Evolutionary conservation across 2,888 invertebrate genomes (phyloP), one percentile per base, ranked within the genome.

Genomic region (Peribatodes rhomboidaria): DNA sequence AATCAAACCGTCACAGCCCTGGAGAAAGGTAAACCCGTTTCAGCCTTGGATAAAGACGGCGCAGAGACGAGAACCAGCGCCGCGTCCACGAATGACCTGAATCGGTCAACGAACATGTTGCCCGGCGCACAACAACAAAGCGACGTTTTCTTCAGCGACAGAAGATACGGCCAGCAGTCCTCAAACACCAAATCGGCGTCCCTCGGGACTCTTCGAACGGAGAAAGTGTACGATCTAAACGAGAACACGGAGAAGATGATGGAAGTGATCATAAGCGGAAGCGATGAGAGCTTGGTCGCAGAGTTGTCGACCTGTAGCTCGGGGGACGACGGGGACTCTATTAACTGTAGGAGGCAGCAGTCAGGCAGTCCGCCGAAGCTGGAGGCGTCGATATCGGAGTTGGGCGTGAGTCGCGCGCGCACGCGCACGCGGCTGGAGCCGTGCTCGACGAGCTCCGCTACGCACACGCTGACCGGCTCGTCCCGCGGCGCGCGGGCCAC

Each of bases 211-310:
- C 52, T 82, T 20, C 78, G 67, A 54, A 86, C 85, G 0, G 87
- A 88, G 68, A 85, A 78, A 70, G 89, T 92, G 18, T 91, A 84
- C 73, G 91, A 93, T 73, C 69, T 91, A 49, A 88, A 92, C 62
- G 90, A 90, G 41, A 88, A 90, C 54, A 80, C 80, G 0, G 90
- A 92, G 69, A 88, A 87, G 63, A 33, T 85, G 3, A 90, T 92
- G 90, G 76, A 81, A 0, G 81, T 90, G 7, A 83, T 87, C 50
- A 76, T 87, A 77, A 89, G 86, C 64, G 86, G 82, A 13, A 78
- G 79, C 52, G 86, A 84, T 56, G 76, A 76, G 13, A 81, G 76
- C 20, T 31, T 55, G 16, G 75, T 74, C 1, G 76, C 72, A 0
- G 75, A 72, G 14, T 49, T 67, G 1, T 65, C 69, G 47, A 33